phyloP scores from a whole-genome alignment of 2,888 invertebrate species.

The Torymus aiolomorphi region DNA sequence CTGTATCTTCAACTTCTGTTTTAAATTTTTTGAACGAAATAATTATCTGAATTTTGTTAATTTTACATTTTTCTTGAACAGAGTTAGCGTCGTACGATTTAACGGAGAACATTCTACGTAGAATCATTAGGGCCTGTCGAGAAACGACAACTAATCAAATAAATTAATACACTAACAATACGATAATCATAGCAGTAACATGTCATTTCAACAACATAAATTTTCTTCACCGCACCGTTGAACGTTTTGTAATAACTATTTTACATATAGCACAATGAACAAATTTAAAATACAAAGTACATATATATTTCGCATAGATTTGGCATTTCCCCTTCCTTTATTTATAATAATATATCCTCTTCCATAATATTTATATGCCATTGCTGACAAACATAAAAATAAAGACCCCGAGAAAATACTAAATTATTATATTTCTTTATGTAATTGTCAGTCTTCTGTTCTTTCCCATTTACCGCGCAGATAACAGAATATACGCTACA shows the following conservation, averaged over 20 bases:
- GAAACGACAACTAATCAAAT: conserved; percentile 42
- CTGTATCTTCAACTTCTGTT: conserved; percentile 24
- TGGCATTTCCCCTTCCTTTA: conserved; percentile 55
- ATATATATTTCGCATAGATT: conserved; percentile 54
- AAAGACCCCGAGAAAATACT: conserved; percentile 48
- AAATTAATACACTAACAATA: conserved; percentile 54
- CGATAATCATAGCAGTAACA: conserved; percentile 45
- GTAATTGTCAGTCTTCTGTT: conserved; percentile 67
- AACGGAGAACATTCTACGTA: conserved; percentile 31
- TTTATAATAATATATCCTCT: conserved; percentile 42
- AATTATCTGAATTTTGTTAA: conserved; percentile 37
- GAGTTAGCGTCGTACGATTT: conserved; percentile 26
- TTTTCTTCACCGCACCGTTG: conserved; percentile 53
- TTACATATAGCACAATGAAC: conserved; percentile 52
- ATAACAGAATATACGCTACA: conserved; percentile 6
- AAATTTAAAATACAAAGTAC: conserved; percentile 57
- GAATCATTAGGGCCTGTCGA: conserved; percentile 27
- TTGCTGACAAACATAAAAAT: conserved; percentile 38
- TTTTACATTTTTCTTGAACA: conserved; percentile 26
- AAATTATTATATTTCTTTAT: conserved; percentile 58
- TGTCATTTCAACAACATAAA: conserved; percentile 51
- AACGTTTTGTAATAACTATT: conserved; percentile 52
- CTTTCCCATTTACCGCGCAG: conserved; percentile 52
- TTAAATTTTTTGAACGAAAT: conserved; percentile 16
- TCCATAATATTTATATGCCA: conserved; percentile 39